These are phyloP conservation scores for Diadophis punctatus DNA, from an alignment of 2,113 vertebrate genomes.

Conservation along the genomic window DNA sequence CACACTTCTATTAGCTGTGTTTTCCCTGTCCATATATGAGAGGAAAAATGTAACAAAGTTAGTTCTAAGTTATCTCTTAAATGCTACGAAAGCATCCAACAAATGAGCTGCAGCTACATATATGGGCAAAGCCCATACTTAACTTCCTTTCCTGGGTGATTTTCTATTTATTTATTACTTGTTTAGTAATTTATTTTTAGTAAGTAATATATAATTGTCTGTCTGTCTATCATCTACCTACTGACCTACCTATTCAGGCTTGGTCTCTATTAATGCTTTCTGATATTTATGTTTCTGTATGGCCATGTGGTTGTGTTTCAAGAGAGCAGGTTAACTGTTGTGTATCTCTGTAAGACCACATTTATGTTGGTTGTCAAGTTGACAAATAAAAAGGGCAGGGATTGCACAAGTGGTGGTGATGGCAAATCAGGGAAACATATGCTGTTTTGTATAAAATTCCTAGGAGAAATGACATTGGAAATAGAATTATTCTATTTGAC, in stretches of 20 bases:
- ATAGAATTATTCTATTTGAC: background rate
- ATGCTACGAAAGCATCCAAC: background rate
- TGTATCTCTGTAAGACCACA: background rate
- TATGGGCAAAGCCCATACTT: background rate
- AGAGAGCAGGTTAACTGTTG: background rate
- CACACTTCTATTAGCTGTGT: slow-evolving; percentile 5
- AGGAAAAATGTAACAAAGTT: slow-evolving; percentile 42
- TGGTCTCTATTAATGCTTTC: background rate
- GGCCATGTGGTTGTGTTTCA: background rate
- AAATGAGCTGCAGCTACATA: background rate
- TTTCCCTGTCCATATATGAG: background rate
- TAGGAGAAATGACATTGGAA: background rate
- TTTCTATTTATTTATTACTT: background rate
- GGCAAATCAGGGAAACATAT: background rate
- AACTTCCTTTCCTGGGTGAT: background rate
- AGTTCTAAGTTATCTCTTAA: slow-evolving; percentile 32
- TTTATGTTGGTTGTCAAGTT: background rate
- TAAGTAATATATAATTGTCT: background rate
- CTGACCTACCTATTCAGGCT: background rate
- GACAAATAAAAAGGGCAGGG: background rate
- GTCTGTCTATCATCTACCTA: background rate
- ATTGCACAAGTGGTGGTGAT: background rate
- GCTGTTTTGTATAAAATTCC: background rate
- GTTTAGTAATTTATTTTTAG: background rate
- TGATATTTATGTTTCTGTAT: background rate